phyloP scores from a whole-genome alignment of 2,888 invertebrate genomes.

The Physocephala rufipes region DNA sequence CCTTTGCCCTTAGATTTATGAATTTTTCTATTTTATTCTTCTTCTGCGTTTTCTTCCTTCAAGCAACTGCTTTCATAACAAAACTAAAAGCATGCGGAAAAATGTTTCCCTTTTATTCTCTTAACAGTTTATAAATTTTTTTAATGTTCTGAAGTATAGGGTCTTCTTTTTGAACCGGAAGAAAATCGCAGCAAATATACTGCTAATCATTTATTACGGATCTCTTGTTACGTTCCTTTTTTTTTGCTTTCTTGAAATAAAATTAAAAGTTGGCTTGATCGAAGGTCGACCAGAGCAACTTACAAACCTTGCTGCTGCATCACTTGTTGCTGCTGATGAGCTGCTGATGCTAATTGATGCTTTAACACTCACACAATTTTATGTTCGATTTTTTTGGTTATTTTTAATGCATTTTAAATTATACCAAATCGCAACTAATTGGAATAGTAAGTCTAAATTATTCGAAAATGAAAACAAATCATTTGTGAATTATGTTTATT shows the following conservation, averaged over 20 bases:
- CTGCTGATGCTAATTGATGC: not conserved
- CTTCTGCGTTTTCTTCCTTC: slow-evolving; percentile 30
- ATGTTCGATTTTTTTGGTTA: not conserved
- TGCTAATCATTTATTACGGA: not conserved
- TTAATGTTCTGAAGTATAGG: too few relatives aligned
- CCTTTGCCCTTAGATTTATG: not conserved
- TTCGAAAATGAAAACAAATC: not conserved
- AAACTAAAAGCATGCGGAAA: not conserved
- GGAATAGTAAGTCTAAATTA: too few relatives aligned
- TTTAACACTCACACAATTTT: not conserved
- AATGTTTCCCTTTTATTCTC: too few relatives aligned
- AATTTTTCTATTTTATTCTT: not conserved
- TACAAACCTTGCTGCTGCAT: not conserved
- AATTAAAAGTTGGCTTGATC: not conserved
- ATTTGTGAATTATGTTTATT: not conserved
- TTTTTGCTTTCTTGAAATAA: not conserved
- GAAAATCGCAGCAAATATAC: slow-evolving; percentile 1
- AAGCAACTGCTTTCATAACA: slow-evolving; percentile 16
- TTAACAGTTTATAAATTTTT: too few relatives aligned
- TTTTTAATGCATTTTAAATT: too few relatives aligned
- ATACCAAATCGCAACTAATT: too few relatives aligned
- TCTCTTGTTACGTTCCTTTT: not conserved
- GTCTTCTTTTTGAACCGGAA: not conserved
- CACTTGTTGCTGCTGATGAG: not conserved
- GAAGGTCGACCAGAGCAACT: not conserved